These are phyloP conservation scores for Plecotus auritus DNA, from an alignment of 2,113 vertebrate species.

Conservation along the genomic window DNA sequence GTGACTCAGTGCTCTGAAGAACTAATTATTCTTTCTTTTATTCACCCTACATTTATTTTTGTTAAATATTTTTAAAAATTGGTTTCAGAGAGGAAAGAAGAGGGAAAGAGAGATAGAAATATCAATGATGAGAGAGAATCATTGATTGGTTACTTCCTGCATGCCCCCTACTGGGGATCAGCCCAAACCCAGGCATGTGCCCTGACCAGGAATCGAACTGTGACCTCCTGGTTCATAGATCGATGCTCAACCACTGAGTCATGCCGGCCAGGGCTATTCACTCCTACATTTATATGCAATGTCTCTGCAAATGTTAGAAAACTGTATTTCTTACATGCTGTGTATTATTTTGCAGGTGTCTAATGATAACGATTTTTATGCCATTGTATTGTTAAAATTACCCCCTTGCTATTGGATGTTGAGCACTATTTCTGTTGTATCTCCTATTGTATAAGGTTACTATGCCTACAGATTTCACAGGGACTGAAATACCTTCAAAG, in stretches of 20 bases:
- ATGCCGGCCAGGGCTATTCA: too few relatives aligned
- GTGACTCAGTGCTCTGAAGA: background rate
- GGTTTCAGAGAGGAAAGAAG: too few relatives aligned
- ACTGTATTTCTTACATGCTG: background rate
- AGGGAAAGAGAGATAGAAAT: too few relatives aligned
- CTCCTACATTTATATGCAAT: background rate
- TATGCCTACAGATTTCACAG: background rate
- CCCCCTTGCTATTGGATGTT: background rate
- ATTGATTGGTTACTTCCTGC: too few relatives aligned
- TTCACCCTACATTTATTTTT: background rate
- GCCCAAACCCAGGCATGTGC: too few relatives aligned
- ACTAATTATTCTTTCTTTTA: background rate
- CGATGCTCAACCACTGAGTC: too few relatives aligned
- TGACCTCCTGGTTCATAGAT: too few relatives aligned
- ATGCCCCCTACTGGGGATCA: too few relatives aligned
- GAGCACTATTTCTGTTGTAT: background rate
- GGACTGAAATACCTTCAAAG: background rate
- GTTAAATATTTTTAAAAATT: too few relatives aligned
- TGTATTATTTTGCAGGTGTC: background rate
- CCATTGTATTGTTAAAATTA: background rate
- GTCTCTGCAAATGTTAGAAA: background rate
- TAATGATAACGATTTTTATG: background rate
- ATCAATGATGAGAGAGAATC: too few relatives aligned
- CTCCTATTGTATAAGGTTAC: background rate
- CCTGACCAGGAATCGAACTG: too few relatives aligned